Evolutionary conservation across 2,797 vertebrate species (phyloP).

Genomic region (Pseudochromis fuscus): DNA sequence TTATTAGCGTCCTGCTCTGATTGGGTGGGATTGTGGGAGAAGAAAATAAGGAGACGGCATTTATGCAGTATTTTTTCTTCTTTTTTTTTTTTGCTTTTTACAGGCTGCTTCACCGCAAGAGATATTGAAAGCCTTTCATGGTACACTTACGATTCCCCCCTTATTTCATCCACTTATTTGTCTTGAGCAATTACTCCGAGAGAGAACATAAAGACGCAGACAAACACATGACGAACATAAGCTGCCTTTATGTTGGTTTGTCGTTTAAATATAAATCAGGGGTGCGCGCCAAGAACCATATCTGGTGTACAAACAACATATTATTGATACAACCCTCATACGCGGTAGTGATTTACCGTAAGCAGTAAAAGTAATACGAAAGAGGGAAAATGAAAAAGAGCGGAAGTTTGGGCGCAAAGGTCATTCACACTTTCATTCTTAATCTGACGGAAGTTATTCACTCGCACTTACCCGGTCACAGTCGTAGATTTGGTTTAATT

Average conservation of each 20-base stretch:
- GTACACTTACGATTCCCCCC: conserved; percentile 65
- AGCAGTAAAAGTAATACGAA: background rate
- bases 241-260: conserved; percentile 53
- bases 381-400: background rate
- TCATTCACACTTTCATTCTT: conserved; percentile 11
- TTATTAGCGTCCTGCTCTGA: conserved; percentile 72
- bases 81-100: too few species aligned
- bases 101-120: conserved; percentile 68
- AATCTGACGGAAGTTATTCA: conserved; percentile 1
- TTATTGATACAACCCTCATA: background rate
- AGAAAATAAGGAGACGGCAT: conserved; percentile 70
- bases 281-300: conserved; percentile 5
- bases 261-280: conserved; percentile 42
- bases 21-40: conserved; percentile 67
- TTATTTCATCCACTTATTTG: conserved; percentile 79
- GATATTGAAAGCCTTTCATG: conserved; percentile 81
- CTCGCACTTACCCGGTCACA: background rate
- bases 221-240: conserved; percentile 52
- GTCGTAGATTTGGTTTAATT: conserved; percentile 1
- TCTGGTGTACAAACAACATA: conserved; percentile 20
- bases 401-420: conserved; percentile 21
- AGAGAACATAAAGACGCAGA: conserved; percentile 49
- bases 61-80: conserved; percentile 49
- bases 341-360: conserved; percentile 11
- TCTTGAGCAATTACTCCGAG: conserved; percentile 69